Evolutionary conservation across 2,113 vertebrate genomes (phyloP).

Genomic region (Serilophus lunatus): DNA sequence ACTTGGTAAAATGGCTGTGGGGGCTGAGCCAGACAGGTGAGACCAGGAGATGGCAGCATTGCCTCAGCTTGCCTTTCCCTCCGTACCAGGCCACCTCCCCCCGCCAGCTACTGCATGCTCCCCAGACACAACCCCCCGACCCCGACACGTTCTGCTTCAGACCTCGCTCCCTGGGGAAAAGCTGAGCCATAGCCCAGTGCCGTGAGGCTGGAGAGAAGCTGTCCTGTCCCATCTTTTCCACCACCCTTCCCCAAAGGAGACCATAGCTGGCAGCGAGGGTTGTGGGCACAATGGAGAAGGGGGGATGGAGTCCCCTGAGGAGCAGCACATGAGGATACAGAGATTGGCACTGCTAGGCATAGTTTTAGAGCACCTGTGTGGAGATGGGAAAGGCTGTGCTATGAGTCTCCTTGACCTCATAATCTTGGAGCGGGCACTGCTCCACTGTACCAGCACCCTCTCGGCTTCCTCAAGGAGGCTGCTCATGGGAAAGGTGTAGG

Average conservation of each 20-base stretch:
- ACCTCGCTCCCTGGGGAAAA: neutral
- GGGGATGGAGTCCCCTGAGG: neutral
- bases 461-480: neutral
- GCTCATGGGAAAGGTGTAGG: neutral
- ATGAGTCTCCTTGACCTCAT: neutral
- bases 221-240: neutral
- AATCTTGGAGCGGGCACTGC: neutral
- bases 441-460: neutral
- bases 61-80: neutral
- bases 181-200: neutral
- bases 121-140: neutral
- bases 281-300: neutral
- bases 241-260: neutral
- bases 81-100: neutral
- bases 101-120: neutral
- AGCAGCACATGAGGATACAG: neutral
- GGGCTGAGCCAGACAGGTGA: neutral
- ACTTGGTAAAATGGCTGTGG: neutral
- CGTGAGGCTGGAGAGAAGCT: neutral
- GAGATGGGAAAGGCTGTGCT: neutral
- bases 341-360: neutral
- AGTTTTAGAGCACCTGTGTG: neutral
- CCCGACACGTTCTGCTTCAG: neutral
- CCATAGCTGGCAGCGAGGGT: neutral
- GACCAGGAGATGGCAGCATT: conserved; percentile 72